Conservation (phyloP, 1,140 invertebrate genomes). For the Drosophila pectinifera region DNA sequence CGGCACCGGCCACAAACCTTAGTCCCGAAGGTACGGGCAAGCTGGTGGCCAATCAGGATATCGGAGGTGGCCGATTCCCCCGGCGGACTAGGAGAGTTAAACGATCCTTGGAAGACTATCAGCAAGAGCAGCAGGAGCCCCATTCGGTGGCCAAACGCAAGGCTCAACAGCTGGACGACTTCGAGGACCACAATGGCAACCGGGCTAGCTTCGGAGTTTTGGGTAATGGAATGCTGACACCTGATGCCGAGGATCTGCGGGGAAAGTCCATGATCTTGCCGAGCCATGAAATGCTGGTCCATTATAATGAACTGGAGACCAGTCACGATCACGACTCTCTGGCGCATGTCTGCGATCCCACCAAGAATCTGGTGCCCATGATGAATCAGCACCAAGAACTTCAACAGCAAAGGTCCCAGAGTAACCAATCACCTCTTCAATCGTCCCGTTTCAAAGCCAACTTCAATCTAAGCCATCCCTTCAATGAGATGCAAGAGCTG, state of each 20-base stretch:
- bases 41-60: constrained; percentile 39
- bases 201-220: constrained; percentile 32
- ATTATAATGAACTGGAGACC: constrained; percentile 16
- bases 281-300: background rate
- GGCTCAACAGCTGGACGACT: constrained; percentile 34
- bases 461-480: constrained; percentile 53
- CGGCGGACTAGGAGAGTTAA: constrained; percentile 14
- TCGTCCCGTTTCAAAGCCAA: constrained; percentile 2
- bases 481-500: constrained; percentile 47
- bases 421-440: background rate
- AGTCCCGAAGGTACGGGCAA: constrained; percentile 54
- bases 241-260: constrained; percentile 6
- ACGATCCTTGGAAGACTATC: constrained; percentile 27
- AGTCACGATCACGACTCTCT: background rate
- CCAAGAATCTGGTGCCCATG: no score
- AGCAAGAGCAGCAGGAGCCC: background rate
- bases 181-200: constrained; percentile 67
- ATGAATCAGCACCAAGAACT: no score
- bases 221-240: constrained; percentile 29
- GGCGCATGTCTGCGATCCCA: constrained; percentile 7
- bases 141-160: background rate
- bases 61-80: background rate
- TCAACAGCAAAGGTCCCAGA: constrained; percentile 2
- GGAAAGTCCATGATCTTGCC: background rate
- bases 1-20: background rate